Percentiles rank a stretch among this genome's conserved stretches.
phyloP scores from a whole-genome alignment of 2,113 vertebrate species.

The Leptodactylus fuscus region DNA sequence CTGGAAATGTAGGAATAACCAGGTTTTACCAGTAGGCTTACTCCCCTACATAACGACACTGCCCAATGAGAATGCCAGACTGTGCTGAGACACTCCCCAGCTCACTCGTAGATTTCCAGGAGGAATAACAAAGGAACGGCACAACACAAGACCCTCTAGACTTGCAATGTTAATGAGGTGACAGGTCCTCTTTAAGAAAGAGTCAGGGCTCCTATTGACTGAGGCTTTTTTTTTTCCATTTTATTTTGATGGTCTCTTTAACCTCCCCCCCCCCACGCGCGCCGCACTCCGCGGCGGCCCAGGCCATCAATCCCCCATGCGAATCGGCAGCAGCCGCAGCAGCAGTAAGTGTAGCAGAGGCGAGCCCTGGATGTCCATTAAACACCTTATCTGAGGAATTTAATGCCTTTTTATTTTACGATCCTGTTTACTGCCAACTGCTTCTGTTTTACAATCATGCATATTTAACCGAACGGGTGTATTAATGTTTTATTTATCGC shows the following conservation, averaged over 20 bases:
- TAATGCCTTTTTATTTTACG: slow-evolving; percentile 59
- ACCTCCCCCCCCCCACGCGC: background rate
- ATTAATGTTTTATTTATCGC: slow-evolving; percentile 60
- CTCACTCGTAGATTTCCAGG: too few relatives aligned
- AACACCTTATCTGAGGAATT: slow-evolving; percentile 58
- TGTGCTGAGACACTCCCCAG: too few relatives aligned
- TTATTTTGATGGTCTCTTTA: background rate
- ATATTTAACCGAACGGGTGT: slow-evolving; percentile 56
- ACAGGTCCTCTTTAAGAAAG: too few relatives aligned
- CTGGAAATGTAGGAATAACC: too few relatives aligned
- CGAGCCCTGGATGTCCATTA: slow-evolving; percentile 27
- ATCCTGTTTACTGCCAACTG: slow-evolving; percentile 59
- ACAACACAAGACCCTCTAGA: too few relatives aligned
- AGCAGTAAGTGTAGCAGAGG: background rate
- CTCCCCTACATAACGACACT: too few relatives aligned
- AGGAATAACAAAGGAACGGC: too few relatives aligned
- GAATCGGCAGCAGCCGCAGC: background rate
- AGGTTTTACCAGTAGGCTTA: too few relatives aligned
- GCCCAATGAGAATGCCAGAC: too few relatives aligned
- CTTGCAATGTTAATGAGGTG: too few relatives aligned
- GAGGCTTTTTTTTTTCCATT: too few relatives aligned
- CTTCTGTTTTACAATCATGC: slow-evolving; percentile 59
- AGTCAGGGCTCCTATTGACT: too few relatives aligned
- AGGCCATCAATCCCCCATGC: background rate
- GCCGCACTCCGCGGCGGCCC: background rate